Evolutionary conservation across 2,888 invertebrate species (phyloP).

Genomic region (Parnassius mnemosyne): DNA sequence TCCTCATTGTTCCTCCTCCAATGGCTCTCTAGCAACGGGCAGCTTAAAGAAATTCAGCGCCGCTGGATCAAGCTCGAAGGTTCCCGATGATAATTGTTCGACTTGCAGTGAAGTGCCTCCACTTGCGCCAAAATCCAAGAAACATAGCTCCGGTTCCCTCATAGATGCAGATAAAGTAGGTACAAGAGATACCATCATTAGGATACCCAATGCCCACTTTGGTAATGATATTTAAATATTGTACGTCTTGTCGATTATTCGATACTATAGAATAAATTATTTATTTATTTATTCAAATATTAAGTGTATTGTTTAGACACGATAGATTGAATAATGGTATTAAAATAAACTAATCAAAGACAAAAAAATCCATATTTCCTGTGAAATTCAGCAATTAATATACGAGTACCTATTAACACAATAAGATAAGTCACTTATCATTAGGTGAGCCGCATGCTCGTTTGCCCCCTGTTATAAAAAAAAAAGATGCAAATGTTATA

Average conservation of each 20-base stretch:
- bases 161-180: constrained; percentile 66
- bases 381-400: too few species aligned
- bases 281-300: too few species aligned
- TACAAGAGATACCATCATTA: constrained; percentile 68
- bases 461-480: too few species aligned
- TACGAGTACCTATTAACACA: too few species aligned
- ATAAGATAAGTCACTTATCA: too few species aligned
- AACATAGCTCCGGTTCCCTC: constrained; percentile 71
- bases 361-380: too few species aligned
- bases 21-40: constrained; percentile 67
- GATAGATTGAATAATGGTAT: too few species aligned
- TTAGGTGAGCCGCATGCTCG: too few species aligned
- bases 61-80: constrained; percentile 58
- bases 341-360: too few species aligned
- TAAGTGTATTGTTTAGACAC: too few species aligned
- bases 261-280: constrained; percentile 1
- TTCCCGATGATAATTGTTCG: constrained; percentile 63
- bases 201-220: constrained; percentile 65
- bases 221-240: constrained; percentile 58
- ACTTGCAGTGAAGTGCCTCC: constrained; percentile 71
- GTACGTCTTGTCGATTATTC: background rate
- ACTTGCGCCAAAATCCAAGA: constrained; percentile 65
- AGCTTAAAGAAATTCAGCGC: constrained; percentile 67
- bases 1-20: constrained; percentile 71
- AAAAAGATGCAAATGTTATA: too few species aligned